Conservation (phyloP, 2,888 invertebrate species). For the Euplagia quadripunctaria region DNA sequence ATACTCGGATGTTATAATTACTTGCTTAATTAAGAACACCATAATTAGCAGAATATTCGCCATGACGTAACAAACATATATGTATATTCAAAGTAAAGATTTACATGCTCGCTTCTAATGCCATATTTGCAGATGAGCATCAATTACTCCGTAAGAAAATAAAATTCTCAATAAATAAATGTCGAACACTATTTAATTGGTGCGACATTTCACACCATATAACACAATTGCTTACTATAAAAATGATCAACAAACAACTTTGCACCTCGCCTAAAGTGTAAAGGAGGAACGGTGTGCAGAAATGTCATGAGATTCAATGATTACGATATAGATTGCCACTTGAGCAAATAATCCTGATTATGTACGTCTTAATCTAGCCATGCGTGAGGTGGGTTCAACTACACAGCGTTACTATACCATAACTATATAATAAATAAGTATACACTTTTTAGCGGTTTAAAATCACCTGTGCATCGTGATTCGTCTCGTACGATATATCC, state of each 20-base stretch:
- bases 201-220: conserved; percentile 84
- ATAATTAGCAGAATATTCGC: conserved; percentile 58
- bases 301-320: conserved; percentile 85
- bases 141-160: conserved; percentile 84
- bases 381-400: conserved; percentile 82
- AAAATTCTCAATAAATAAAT: conserved; percentile 87
- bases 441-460: conserved; percentile 67
- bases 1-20: conserved; percentile 55
- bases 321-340: conserved; percentile 80
- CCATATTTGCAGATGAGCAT: conserved; percentile 87
- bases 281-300: conserved; percentile 76
- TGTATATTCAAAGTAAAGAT: conserved; percentile 64
- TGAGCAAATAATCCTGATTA: conserved; percentile 85
- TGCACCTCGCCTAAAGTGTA: conserved; percentile 80
- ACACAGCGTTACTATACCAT: conserved; percentile 70
- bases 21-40: conserved; percentile 49
- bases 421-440: conserved; percentile 66
- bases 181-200: conserved; percentile 85
- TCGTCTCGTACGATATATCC: conserved; percentile 66
- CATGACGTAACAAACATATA: conserved; percentile 56
- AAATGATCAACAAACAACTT: conserved; percentile 86
- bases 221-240: conserved; percentile 87
- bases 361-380: conserved; percentile 78
- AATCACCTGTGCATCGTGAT: conserved; percentile 76
- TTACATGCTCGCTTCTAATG: conserved; percentile 65